Conservation (phyloP, 2,888 invertebrate genomes). For the Hanleya hanleyi region DNA sequence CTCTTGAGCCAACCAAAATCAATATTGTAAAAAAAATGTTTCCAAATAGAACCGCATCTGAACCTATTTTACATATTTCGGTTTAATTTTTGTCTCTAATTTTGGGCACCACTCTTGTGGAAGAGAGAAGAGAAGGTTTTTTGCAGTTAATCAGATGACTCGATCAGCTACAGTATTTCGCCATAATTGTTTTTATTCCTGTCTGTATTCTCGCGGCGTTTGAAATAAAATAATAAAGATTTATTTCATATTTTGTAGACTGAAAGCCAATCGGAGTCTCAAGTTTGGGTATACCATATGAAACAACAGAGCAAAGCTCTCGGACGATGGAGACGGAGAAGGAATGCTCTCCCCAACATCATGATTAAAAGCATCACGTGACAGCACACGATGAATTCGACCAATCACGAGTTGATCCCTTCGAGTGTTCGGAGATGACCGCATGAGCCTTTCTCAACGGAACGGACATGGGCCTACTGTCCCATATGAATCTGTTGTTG, state of each 20-base stretch:
- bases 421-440: background rate
- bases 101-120: no score
- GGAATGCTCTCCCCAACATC: background rate
- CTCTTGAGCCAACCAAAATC: background rate
- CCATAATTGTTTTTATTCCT: no score
- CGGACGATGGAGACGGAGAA: background rate
- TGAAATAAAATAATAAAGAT: no score
- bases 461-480: background rate
- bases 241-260: background rate
- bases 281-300: slow-evolving; percentile 3
- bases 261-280: background rate
- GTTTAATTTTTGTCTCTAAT: no score
- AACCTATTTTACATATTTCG: no score
- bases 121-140: no score
- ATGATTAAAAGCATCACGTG: background rate
- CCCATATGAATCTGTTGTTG: background rate
- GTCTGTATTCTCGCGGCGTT: no score
- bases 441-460: background rate
- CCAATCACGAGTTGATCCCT: background rate
- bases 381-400: background rate
- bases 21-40: background rate
- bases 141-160: no score
- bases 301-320: background rate
- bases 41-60: no score
- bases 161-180: no score